Conservation (phyloP, 2,113 vertebrate species). For the Phalacrocorax pelagicus region DNA sequence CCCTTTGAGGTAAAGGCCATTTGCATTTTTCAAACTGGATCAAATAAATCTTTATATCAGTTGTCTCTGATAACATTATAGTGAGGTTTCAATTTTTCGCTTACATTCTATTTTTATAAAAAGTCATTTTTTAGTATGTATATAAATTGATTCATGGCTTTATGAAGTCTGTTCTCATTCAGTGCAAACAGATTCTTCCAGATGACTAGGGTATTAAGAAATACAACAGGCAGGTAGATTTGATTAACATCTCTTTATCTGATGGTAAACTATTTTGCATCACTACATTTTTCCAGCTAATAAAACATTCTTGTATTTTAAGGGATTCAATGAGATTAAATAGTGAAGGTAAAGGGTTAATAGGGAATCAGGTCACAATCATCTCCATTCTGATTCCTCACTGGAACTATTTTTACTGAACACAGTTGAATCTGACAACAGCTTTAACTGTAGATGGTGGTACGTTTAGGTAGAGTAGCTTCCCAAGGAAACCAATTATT, state of each 20-base stretch:
- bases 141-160: not conserved
- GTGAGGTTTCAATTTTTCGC: not conserved
- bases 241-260: not conserved
- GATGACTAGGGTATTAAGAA: not conserved
- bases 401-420: not conserved
- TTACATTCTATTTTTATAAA: not conserved
- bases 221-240: not conserved
- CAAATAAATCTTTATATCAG: not conserved
- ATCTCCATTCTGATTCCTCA: not conserved
- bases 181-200: not conserved
- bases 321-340: not conserved
- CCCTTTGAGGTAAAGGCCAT: not conserved
- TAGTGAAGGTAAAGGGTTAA: not conserved
- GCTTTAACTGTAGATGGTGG: not conserved
- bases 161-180: not conserved
- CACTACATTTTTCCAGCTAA: not conserved
- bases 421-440: not conserved
- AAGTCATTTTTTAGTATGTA: not conserved
- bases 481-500: not conserved
- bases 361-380: not conserved
- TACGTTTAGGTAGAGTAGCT: not conserved
- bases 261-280: not conserved
- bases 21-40: not conserved
- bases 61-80: not conserved
- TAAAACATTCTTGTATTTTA: not conserved